phyloP scores from a whole-genome alignment of 2,888 invertebrate species.

The Heliothis peltigera region DNA sequence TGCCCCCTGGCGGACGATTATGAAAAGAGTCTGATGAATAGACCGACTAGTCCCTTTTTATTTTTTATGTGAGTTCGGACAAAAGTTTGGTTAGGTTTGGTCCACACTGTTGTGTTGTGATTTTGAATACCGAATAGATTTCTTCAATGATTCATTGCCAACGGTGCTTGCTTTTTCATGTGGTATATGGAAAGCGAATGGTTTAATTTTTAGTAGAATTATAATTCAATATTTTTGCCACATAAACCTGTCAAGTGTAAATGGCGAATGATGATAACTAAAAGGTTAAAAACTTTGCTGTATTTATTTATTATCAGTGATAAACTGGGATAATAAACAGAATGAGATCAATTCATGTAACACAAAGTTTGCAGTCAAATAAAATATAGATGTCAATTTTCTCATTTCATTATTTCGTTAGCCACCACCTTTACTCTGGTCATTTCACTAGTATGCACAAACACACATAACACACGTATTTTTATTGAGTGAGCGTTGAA shows the following conservation, averaged over 20 bases:
- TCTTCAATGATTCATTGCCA: conserved; percentile 5
- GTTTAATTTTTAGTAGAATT: neutral
- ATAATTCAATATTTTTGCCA: too few species aligned
- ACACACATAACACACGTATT: conserved; percentile 39
- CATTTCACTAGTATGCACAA: conserved; percentile 39
- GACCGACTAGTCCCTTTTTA: conserved; percentile 57
- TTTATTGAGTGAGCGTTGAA: conserved; percentile 53
- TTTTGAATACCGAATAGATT: conserved; percentile 14
- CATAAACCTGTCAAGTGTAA: too few species aligned
- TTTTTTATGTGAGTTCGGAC: conserved; percentile 43
- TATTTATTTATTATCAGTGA: too few species aligned
- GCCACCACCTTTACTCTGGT: conserved; percentile 26
- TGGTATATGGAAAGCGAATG: neutral
- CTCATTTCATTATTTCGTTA: neutral
- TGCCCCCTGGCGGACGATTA: conserved; percentile 66
- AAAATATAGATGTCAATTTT: too few species aligned
- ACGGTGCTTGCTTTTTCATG: neutral
- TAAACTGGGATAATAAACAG: too few species aligned
- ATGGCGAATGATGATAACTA: too few species aligned
- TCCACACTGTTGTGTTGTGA: conserved; percentile 24
- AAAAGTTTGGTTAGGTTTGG: conserved; percentile 54
- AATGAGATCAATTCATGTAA: too few species aligned
- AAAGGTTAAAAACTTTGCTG: too few species aligned
- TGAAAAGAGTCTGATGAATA: conserved; percentile 69
- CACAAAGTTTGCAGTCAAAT: too few species aligned